These are phyloP conservation scores for Urocolius indicus DNA, from an alignment of 2,113 vertebrate species.

Conservation along the genomic window DNA sequence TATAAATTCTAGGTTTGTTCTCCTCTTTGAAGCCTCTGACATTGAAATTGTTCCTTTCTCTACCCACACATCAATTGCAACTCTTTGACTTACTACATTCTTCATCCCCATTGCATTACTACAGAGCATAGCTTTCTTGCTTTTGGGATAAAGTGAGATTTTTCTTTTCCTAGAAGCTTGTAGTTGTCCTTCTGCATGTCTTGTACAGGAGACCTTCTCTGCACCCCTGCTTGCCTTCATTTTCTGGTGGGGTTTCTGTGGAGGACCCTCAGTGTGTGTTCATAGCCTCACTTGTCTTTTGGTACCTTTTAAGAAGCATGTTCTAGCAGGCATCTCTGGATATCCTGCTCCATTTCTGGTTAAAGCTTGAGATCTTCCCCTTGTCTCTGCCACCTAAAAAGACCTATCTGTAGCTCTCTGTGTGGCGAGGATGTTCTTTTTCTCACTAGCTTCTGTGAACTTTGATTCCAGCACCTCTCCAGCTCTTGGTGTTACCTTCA, in stretches of 20 bases:
- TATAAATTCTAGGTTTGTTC: neutral
- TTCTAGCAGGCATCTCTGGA: neutral
- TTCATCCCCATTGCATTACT: rapidly evolving
- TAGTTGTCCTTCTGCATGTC: too few relatives aligned
- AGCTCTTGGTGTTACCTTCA: neutral
- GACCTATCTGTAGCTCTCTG: neutral
- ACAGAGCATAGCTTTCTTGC: neutral
- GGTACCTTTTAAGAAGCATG: neutral
- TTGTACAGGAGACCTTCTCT: neutral
- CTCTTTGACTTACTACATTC: neutral
- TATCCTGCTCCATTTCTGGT: neutral
- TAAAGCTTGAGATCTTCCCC: neutral
- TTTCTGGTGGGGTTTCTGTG: neutral
- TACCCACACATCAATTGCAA: rapidly evolving
- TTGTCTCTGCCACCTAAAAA: neutral
- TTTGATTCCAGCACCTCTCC: neutral
- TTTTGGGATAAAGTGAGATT: neutral
- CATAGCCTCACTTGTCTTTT: neutral
- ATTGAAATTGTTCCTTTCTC: neutral
- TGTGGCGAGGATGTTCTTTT: neutral
- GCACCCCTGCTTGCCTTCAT: neutral
- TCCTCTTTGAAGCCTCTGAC: neutral
- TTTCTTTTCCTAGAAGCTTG: neutral
- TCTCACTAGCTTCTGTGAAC: neutral
- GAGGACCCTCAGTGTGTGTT: neutral